phyloP scores from a whole-genome alignment of 2,113 vertebrate species.

The Catagonus wagneri region DNA sequence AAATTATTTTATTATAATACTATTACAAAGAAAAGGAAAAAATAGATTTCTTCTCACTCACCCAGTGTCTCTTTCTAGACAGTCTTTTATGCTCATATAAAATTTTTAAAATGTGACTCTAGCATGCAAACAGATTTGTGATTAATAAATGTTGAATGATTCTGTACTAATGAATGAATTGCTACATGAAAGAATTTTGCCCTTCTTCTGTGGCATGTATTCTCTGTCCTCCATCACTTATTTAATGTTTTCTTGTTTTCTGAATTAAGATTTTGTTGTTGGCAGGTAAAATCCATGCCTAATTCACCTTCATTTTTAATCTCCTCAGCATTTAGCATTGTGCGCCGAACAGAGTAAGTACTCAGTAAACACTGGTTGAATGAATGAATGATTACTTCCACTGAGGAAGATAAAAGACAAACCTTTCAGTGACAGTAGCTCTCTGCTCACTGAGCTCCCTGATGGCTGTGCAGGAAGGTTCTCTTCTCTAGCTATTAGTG shows the following conservation, averaged over 20 bases:
- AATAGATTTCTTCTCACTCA: background rate
- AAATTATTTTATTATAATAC: slow-evolving; percentile 28
- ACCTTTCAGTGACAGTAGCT: background rate
- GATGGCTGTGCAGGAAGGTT: background rate
- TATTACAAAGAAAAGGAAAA: slow-evolving; percentile 17
- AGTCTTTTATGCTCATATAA: background rate
- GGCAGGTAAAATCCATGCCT: background rate
- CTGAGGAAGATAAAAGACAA: background rate
- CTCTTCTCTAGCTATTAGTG: background rate
- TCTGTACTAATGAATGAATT: background rate
- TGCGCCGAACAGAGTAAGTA: background rate
- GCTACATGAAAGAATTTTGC: background rate
- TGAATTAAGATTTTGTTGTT: slow-evolving; percentile 9
- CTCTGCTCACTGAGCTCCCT: background rate
- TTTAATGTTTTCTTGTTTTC: slow-evolving; percentile 29
- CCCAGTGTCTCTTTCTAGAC: slow-evolving; percentile 14
- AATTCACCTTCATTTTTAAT: slow-evolving; percentile 30
- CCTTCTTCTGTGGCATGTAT: background rate
- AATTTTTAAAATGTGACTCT: background rate
- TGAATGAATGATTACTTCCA: background rate
- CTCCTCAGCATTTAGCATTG: background rate
- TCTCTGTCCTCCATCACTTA: background rate
- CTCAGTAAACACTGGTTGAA: background rate
- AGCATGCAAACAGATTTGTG: background rate
- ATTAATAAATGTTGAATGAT: background rate